Evolutionary conservation across 2,888 invertebrate genomes (phyloP), one percentile per base, ranked within the genome.

Genomic region (Pterobdella sp.): DNA sequence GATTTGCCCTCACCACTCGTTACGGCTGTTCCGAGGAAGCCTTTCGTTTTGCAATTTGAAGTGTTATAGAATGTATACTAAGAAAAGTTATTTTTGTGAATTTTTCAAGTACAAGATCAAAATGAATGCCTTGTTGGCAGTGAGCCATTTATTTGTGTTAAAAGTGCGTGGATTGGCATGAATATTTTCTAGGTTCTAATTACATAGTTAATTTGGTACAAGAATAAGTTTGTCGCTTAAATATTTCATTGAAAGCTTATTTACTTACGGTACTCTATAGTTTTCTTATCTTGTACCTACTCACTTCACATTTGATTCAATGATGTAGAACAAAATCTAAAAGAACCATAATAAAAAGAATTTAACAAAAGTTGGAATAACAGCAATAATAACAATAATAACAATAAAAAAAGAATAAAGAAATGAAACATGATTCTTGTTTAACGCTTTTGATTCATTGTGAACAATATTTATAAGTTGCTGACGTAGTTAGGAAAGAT

Each of bases 391-490:
- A 42, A 42, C 42, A 56, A 22, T 4, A 4, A 56, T 4, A 4
- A 56, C 4, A 3, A 26, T 56, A 56, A 56, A 26, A 4, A 56
- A 4, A 26, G 60, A 22, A 26, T 22, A 22, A 42, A 14, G 49
- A 7, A 22, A 14, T 14, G 60, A 56, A 56, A 56, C 60, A 22
- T 56, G 60, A 56, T 56, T 22, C 60, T n/a, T 56, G 60, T 56
- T 56, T 26, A 56, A n/a, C 18, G n/a, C n/a, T 56, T 56, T 56
- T 56, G 60, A 56, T 56, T 56, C 60, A 56, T 56, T 56, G 60
- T 56, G 60, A 56, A 56, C 60, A 56, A 56, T 56, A 56, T 56
- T 56, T 56, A 56, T 56, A 56, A 56, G 60, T 56, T 56, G 60
- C 60, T 56, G 60, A 56, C 60, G 60, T 56, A 26, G 60, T 42